Conservation (phyloP, 1,140 invertebrate genomes). For the Bombyx mandarina region DNA sequence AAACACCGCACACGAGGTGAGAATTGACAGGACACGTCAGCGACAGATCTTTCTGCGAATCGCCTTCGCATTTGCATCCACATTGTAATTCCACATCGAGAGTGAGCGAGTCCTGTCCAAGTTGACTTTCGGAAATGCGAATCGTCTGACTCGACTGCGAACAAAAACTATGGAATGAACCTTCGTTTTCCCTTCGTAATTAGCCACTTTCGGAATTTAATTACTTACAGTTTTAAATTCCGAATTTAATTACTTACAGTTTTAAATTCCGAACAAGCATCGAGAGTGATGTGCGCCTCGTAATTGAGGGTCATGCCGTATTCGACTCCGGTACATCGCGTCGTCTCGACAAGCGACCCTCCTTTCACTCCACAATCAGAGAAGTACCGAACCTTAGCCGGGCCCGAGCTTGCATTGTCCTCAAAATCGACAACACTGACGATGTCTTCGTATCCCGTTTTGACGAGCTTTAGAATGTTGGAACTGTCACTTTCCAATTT, state of each 20-base stretch:
- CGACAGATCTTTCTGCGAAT: constrained; percentile 21
- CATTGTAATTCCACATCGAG: constrained; percentile 66
- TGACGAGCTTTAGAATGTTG: constrained; percentile 74
- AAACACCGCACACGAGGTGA: constrained; percentile 71
- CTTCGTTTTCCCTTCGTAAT: not conserved
- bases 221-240: constrained; percentile 45
- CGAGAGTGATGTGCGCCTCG: constrained; percentile 71
- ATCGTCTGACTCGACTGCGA: constrained; percentile 52
- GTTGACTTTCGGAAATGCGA: constrained; percentile 65
- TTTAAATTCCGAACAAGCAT: constrained; percentile 61
- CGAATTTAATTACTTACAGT: constrained; percentile 28
- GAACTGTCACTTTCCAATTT: constrained; percentile 72
- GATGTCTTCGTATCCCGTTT: constrained; percentile 73
- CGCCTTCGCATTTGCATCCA: constrained; percentile 54
- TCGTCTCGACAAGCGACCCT: constrained; percentile 54
- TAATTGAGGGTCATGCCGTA: constrained; percentile 72
- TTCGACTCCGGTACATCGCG: constrained; percentile 70
- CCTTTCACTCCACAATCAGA: constrained; percentile 70
- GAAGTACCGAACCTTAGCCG: constrained; percentile 71
- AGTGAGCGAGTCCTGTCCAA: constrained; percentile 60
- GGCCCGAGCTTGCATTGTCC: constrained; percentile 62
- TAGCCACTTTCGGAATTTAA: constrained; percentile 1
- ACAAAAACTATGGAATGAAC: constrained; percentile 5
- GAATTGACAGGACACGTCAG: constrained; percentile 65
- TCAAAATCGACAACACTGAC: constrained; percentile 72